phyloP scores from a whole-genome alignment of 1,140 invertebrate genomes.

The Acarapis woodi region DNA sequence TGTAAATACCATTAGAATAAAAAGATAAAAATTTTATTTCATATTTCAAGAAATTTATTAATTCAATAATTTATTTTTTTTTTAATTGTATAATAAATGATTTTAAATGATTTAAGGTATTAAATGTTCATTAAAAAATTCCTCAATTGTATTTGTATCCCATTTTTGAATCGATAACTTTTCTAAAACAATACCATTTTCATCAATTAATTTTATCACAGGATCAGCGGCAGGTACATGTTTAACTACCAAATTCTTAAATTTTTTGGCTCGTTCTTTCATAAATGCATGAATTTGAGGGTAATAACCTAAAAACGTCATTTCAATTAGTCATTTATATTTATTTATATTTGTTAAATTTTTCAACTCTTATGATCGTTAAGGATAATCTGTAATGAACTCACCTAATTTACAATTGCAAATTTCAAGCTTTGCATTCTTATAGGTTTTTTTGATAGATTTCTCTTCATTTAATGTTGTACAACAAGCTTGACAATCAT shows the following conservation, averaged over 20 bases:
- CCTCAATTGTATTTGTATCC: slow-evolving; percentile 83
- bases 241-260: slow-evolving; percentile 57
- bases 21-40: too few species aligned
- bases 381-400: neutral
- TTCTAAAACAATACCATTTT: slow-evolving; percentile 45
- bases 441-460: slow-evolving; percentile 23
- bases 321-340: slow-evolving; percentile 86
- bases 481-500: slow-evolving; percentile 41
- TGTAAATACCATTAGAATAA: too few species aligned
- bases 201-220: slow-evolving; percentile 59
- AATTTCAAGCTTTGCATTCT: slow-evolving; percentile 15
- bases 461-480: slow-evolving; percentile 18
- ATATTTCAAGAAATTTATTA: too few species aligned
- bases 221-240: slow-evolving; percentile 72
- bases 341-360: too few species aligned
- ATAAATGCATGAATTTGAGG: slow-evolving; percentile 88
- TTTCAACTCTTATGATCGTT: neutral
- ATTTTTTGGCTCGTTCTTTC: slow-evolving; percentile 50
- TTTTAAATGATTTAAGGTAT: too few species aligned
- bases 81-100: too few species aligned
- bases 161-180: slow-evolving; percentile 27
- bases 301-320: slow-evolving; percentile 70
- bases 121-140: slow-evolving; percentile 37
- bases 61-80: too few species aligned
- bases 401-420: slow-evolving; percentile 10